Conservation (phyloP, 2,113 vertebrate species). For the Burhinus oedicnemus region DNA sequence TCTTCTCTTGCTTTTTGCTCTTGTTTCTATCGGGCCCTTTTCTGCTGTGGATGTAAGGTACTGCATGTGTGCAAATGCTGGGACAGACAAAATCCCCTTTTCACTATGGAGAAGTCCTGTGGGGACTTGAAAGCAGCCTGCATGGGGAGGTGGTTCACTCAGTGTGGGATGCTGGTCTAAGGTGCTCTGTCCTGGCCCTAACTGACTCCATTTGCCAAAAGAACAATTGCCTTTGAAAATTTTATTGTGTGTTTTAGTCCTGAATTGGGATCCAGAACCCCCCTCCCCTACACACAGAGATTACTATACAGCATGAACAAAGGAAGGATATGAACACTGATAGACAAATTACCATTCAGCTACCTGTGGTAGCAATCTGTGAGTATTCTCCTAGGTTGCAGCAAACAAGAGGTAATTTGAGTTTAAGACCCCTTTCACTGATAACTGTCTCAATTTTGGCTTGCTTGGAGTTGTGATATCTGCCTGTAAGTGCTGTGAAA, state of each 20-base stretch:
- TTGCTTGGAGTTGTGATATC: background rate
- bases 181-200: background rate
- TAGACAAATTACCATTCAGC: background rate
- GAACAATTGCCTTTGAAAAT: background rate
- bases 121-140: background rate
- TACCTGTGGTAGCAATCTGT: background rate
- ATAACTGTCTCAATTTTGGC: background rate
- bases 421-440: background rate
- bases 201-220: background rate
- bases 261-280: background rate
- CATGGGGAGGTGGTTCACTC: background rate
- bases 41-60: background rate
- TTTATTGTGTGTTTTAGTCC: background rate
- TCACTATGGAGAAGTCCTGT: background rate
- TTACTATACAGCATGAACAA: background rate
- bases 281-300: background rate
- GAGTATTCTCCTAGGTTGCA: background rate
- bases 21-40: background rate
- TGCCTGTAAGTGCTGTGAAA: background rate
- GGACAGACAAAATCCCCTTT: background rate
- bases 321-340: background rate
- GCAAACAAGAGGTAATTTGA: background rate
- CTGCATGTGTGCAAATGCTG: background rate
- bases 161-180: background rate
- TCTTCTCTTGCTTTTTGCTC: background rate